Percentiles rank a stretch among this genome's conserved stretches.
These are phyloP conservation scores for Mormyrus proboscirostris DNA, from an alignment of 2,797 vertebrate genomes.

Conservation along the genomic window DNA sequence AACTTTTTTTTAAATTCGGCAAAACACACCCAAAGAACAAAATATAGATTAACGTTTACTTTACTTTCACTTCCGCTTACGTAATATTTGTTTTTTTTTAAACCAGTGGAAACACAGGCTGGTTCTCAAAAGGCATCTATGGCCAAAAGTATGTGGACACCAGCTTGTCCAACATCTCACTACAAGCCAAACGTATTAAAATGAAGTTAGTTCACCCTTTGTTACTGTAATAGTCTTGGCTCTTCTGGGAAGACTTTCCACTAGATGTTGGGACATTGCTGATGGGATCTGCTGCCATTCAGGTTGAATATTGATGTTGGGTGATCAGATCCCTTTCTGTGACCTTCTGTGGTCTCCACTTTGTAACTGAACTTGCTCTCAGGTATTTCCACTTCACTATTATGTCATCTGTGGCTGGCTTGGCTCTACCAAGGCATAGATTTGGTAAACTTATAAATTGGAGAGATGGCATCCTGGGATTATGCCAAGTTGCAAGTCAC, in stretches of 20 bases:
- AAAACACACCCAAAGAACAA: background rate
- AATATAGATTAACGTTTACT: background rate
- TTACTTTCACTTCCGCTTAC: background rate
- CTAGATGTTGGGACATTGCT: background rate
- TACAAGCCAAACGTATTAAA: background rate
- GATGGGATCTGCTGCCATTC: background rate
- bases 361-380: background rate
- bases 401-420: background rate
- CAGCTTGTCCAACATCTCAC: background rate
- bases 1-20: background rate
- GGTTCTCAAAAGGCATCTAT: background rate
- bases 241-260: background rate
- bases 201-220: background rate
- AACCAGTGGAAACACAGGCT: background rate
- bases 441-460: background rate
- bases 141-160: background rate
- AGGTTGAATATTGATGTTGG: background rate
- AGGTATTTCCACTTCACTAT: background rate
- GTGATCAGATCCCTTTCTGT: background rate
- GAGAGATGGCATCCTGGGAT: background rate
- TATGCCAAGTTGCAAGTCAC: background rate
- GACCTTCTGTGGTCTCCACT: background rate
- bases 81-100: background rate
- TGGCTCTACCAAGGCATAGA: background rate
- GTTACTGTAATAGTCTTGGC: background rate